These are phyloP conservation scores for Paragorgia papillata DNA, from an alignment of 92 coral and sea anemone genomes.

Conservation along the genomic window DNA sequence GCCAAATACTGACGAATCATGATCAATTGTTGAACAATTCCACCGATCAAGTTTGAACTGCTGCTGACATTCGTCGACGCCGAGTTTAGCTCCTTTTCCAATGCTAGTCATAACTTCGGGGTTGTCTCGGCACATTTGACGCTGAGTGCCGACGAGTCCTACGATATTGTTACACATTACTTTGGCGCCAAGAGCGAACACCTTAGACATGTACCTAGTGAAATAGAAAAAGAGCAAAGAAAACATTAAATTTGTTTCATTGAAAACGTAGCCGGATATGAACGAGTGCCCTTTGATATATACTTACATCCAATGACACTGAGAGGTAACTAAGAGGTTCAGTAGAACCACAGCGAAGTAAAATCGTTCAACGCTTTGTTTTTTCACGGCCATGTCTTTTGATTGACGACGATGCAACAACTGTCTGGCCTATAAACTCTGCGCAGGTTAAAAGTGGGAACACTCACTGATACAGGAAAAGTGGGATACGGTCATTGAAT, in stretches of 20 bases:
- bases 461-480: constrained; percentile 28
- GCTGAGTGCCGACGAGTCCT: constrained; percentile 80
- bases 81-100: constrained; percentile 95
- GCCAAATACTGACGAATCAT: constrained; percentile 92
- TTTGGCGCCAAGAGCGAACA: constrained; percentile 89
- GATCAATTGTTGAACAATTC: constrained; percentile 92
- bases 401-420: not conserved
- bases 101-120: constrained; percentile 97
- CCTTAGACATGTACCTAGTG: constrained; percentile 95
- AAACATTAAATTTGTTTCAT: not conserved
- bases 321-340: constrained; percentile 12
- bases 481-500: constrained; percentile 37
- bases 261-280: not conserved
- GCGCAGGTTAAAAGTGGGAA: not conserved
- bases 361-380: not conserved
- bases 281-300: not conserved
- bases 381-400: constrained; percentile 3
- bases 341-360: not conserved
- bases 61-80: constrained; percentile 84
- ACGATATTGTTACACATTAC: constrained; percentile 91
- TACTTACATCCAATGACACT: constrained; percentile 35
- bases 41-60: constrained; percentile 88
- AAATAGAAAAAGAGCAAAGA: constrained; percentile 5
- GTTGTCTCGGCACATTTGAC: constrained; percentile 84
- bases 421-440: constrained; percentile 5